Conservation (phyloP, 2,113 vertebrate species). For the Thermophis baileyi region DNA sequence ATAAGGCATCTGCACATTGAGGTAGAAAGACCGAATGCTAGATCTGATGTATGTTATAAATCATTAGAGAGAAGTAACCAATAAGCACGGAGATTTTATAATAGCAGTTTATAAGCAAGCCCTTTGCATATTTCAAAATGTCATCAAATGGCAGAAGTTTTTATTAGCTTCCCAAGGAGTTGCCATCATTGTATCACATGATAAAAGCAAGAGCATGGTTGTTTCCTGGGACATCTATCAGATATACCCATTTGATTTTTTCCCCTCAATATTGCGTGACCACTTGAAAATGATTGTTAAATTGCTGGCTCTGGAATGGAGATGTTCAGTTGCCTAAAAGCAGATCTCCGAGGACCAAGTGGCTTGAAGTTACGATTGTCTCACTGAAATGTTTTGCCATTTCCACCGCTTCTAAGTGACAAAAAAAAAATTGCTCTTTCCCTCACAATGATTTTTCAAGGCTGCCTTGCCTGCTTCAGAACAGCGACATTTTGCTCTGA, state of each 20-base stretch:
- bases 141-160: background rate
- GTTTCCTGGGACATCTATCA: background rate
- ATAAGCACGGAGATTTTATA: too few species aligned
- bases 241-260: background rate
- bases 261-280: background rate
- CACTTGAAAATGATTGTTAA: background rate
- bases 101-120: background rate
- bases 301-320: background rate
- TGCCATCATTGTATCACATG: background rate
- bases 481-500: slow-evolving; percentile 16
- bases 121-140: background rate
- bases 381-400: background rate
- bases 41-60: background rate
- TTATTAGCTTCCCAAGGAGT: background rate
- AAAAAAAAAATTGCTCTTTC: background rate
- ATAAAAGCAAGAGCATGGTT: background rate
- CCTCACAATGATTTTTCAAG: background rate
- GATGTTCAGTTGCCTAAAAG: background rate
- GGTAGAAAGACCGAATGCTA: background rate
- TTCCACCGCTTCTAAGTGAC: background rate
- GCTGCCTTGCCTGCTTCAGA: slow-evolving; percentile 17
- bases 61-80: background rate
- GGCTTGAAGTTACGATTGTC: background rate
- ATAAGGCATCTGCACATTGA: background rate
- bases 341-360: background rate